Base-by-base conservation (phyloP, 35 echinoderm and acorn worm species). In the Ptychodera flava region DNA sequence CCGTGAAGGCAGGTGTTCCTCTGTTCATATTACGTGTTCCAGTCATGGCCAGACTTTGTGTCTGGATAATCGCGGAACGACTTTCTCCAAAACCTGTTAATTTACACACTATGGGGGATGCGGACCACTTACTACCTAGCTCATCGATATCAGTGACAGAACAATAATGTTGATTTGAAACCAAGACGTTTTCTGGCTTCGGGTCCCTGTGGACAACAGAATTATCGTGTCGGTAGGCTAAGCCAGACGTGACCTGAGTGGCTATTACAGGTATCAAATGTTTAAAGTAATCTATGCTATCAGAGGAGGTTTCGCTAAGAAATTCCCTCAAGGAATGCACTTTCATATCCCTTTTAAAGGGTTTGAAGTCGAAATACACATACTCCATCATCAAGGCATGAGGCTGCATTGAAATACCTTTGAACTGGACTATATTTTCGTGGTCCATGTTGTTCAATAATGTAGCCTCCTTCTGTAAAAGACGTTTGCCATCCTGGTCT, bases 61-160 rank as follows among this genome's bases (percentile, higher is more conserved):
- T 89, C n/a, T 89, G 87, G 33, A 89, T 89, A 1, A 89, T 38
- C 29, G 81, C 1, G 10, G 87, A 89, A 37, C 36, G 27, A 30
- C 79, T 45, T 38, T 89, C 79, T 1, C 87, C 87, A 82, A 89
- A 89, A 75, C 83, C 87, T 32, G 87, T 82, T 0, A 89, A 80
- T 81, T 89, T 89, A 37, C 87, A 89, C 6, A 31, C 37, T 12
- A 89, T 33, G 81, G 87, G 87, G 28, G 36, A 38, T 16, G 82
- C 31, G 36, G 82, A n/a, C 82, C 82, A 84, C 82, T 38, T 38
- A 36, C 36, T 34, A 30, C 64, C 16, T 30, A 84, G 28, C 0
- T 84, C 82, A 15, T 36, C 82, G 16, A n/a, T n/a, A n/a, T 1
- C 0, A 33, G 86, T 36, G 34, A 88, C 16, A 36, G 81, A 31